These are phyloP conservation scores for Telenomus remus DNA, from an alignment of 1,140 invertebrate genomes.

Conservation along the genomic window DNA sequence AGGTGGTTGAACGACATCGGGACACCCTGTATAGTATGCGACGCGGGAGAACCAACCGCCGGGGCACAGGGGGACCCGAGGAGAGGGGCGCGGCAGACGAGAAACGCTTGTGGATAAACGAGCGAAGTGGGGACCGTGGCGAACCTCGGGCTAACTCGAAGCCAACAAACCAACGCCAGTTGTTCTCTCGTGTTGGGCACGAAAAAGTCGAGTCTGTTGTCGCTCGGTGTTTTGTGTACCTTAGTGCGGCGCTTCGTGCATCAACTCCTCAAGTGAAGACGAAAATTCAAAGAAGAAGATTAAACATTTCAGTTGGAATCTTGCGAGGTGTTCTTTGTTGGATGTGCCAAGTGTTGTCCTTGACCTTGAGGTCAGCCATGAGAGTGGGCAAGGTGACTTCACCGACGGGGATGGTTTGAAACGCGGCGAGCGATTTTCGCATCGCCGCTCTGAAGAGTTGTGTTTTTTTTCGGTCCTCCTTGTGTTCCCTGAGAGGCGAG, in stretches of 20 bases:
- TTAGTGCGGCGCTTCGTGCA: neutral
- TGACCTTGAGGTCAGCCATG: slow-evolving; percentile 41
- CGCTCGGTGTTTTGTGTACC: slow-evolving; percentile 3
- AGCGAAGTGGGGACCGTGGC: slow-evolving; percentile 45
- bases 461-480: slow-evolving; percentile 59
- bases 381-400: slow-evolving; percentile 10
- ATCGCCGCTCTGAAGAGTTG: slow-evolving; percentile 41
- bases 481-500: slow-evolving; percentile 57
- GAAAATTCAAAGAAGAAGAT: no score
- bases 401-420: slow-evolving; percentile 17
- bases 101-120: slow-evolving; percentile 50
- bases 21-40: slow-evolving; percentile 58
- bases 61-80: slow-evolving; percentile 18
- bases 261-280: no score
- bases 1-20: slow-evolving; percentile 51
- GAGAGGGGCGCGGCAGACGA: slow-evolving; percentile 43
- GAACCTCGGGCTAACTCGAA: slow-evolving; percentile 63
- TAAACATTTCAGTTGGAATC: no score
- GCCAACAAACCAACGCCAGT: slow-evolving; percentile 71
- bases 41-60: slow-evolving; percentile 32
- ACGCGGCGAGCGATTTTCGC: slow-evolving; percentile 16
- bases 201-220: slow-evolving; percentile 11
- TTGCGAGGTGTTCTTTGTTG: neutral
- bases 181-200: slow-evolving; percentile 51
- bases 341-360: slow-evolving; percentile 8